Evolutionary conservation across 2,113 vertebrate genomes (phyloP), one percentile per base, ranked within the genome.

Genomic region (Hippocampus barbouri): DNA sequence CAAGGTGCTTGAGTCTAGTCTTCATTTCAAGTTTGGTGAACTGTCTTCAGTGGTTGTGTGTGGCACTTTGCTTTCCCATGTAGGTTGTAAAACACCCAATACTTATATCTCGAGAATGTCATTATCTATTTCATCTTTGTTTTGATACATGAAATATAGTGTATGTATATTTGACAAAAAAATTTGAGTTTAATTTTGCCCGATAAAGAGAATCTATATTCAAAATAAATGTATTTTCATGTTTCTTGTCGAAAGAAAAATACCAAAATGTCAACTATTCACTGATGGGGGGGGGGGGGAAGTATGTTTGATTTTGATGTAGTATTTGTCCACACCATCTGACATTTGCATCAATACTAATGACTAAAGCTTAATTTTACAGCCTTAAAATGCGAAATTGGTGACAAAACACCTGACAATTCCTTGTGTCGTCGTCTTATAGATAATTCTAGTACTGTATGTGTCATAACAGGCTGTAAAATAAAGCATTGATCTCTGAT

Each of bases 141-240:
- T 89, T 86, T 89, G 79, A 90, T 92, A 88, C 89, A 89, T 92
- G 84, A 78, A 86, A 81, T 92, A 90, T 91, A 90, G 91, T 91
- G 93, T 90, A 89, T 93, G 91, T 93, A 92, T 84, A 92, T 92
- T 92, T 92, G 88, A 92, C 84, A 92, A 91, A 92, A 91, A 91
- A 90, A 90, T 38, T 83, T 66, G 84, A 91, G 87, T 89, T 88
- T 92, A 89, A 91, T 92, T 92, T 89, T 86, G n/a, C 43, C 88
- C 91, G 85, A 83, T 68, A 18, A 79, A 89, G 87, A 79, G 87
- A 85, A 83, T 85, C 83, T 83, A 87, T 85, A 81, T 88, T 89
- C 62, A 86, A 81, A 83, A 78, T 79, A 70, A 76, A 70, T 77
- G 75, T 87, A 61, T 88, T 83, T 70, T 86, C 83, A 85, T 40